Percentiles rank a stretch among this genome's conserved stretches.
These are phyloP conservation scores for Donacobius atricapilla DNA, from an alignment of 2,113 vertebrate genomes.

Conservation along the genomic window DNA sequence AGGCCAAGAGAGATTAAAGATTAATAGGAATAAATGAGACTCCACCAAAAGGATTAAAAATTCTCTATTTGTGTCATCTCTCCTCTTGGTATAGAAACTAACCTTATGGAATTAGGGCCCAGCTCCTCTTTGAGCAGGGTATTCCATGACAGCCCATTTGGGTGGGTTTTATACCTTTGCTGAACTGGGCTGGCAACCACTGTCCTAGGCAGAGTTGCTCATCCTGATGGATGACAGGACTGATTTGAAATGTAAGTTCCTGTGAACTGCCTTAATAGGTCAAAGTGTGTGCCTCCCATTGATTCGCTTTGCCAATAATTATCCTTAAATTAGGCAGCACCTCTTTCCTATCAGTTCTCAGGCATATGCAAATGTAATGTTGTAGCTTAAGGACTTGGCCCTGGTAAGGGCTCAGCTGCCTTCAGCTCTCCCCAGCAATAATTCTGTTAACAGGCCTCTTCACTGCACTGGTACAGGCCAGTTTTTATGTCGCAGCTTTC, in stretches of 20 bases:
- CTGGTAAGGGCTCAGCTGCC: neutral
- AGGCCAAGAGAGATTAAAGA: neutral
- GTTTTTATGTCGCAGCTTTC: conserved; percentile 18
- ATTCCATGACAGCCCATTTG: neutral
- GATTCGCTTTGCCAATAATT: neutral
- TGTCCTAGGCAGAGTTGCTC: neutral
- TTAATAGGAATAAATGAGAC: neutral
- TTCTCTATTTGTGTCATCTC: neutral
- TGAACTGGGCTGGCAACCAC: neutral
- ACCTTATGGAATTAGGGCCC: neutral
- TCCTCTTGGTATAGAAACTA: neutral
- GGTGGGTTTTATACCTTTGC: neutral
- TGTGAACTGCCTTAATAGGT: neutral
- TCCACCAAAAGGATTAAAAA: neutral
- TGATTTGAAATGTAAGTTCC: neutral
- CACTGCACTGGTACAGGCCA: conserved; percentile 3
- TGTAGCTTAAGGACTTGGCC: neutral
- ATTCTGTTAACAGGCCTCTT: neutral
- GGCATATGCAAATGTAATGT: neutral
- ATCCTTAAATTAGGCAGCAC: neutral
- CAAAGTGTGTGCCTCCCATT: neutral
- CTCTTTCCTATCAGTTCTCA: neutral
- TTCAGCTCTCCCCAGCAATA: neutral
- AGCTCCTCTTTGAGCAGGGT: neutral
- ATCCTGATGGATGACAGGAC: rapidly evolving